These are phyloP conservation scores for Dryobates pubescens DNA, from an alignment of 2,797 vertebrate species.

Conservation along the genomic window DNA sequence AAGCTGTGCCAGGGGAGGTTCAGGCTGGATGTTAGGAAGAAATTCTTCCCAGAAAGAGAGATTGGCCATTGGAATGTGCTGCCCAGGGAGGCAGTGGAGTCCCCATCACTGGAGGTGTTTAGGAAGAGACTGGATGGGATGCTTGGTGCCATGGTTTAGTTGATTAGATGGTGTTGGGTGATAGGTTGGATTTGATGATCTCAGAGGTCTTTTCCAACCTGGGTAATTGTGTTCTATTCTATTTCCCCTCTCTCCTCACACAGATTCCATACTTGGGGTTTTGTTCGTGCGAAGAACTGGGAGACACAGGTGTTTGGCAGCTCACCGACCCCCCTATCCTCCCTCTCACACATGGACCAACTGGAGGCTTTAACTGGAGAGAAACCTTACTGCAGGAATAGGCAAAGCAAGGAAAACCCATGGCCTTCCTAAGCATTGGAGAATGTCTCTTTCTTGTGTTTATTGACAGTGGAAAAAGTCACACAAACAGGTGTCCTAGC, in stretches of 20 bases:
- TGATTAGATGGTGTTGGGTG: too few relatives aligned
- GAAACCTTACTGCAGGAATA: slow-evolving; percentile 93
- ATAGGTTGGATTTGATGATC: too few relatives aligned
- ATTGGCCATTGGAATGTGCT: too few relatives aligned
- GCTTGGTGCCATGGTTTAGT: too few relatives aligned
- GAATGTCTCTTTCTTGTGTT: slow-evolving; percentile 38
- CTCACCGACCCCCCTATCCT: slow-evolving; percentile 96
- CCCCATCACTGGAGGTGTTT: too few relatives aligned
- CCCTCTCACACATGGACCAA: slow-evolving; percentile 97
- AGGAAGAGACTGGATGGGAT: too few relatives aligned
- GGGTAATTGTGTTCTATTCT: neutral
- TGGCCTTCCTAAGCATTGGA: slow-evolving; percentile 20
- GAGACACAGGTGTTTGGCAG: slow-evolving; percentile 95
- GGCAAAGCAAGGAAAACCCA: neutral
- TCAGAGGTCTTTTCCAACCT: too few relatives aligned
- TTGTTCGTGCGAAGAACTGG: slow-evolving; percentile 95
- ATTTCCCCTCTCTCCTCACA: neutral
- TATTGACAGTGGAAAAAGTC: slow-evolving; percentile 17
- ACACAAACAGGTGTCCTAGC: slow-evolving; percentile 49
- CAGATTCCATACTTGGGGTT: slow-evolving; percentile 99
- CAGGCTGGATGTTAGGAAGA: too few relatives aligned
- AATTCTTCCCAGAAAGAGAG: too few relatives aligned
- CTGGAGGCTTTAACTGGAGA: slow-evolving; percentile 99
- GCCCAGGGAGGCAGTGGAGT: too few relatives aligned
- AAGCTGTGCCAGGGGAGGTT: too few relatives aligned